phyloP scores from a whole-genome alignment of 2,113 vertebrate genomes.

The Girardinichthys multiradiatus region DNA sequence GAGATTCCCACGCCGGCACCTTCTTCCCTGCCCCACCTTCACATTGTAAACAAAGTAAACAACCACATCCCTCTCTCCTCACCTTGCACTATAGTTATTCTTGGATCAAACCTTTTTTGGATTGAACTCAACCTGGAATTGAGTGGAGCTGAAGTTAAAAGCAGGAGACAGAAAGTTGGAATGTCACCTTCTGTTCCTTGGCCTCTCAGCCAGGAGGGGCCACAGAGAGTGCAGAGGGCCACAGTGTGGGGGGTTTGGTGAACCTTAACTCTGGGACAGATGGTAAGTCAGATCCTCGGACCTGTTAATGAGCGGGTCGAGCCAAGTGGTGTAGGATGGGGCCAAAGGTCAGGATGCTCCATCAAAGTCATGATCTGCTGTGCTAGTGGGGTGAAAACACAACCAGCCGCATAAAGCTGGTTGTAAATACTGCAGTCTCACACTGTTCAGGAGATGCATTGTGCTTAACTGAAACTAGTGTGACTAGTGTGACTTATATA shows the following conservation, averaged over 20 bases:
- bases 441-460: neutral
- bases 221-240: conserved; percentile 40
- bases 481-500: too few relatives aligned
- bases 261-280: conserved; percentile 72
- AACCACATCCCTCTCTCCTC: conserved; percentile 45
- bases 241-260: conserved; percentile 40
- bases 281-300: conserved; percentile 62
- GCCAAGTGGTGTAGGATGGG: conserved; percentile 64
- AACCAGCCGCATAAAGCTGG: conserved; percentile 34
- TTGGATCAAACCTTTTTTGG: conserved; percentile 37
- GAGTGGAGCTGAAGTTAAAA: conserved; percentile 29
- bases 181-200: conserved; percentile 73
- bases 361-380: conserved; percentile 35
- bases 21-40: conserved; percentile 39
- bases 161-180: conserved; percentile 51
- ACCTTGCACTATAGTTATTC: conserved; percentile 38
- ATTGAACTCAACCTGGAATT: conserved; percentile 40
- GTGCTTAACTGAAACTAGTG: neutral
- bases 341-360: conserved; percentile 56
- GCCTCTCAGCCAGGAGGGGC: conserved; percentile 36
- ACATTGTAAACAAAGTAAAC: conserved; percentile 62
- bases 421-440: neutral
- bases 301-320: conserved; percentile 68
- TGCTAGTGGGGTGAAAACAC: conserved; percentile 37
- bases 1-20: conserved; percentile 35